These are phyloP conservation scores for Rattus rattus DNA, from an alignment of 2,113 vertebrate genomes.

Conservation along the genomic window DNA sequence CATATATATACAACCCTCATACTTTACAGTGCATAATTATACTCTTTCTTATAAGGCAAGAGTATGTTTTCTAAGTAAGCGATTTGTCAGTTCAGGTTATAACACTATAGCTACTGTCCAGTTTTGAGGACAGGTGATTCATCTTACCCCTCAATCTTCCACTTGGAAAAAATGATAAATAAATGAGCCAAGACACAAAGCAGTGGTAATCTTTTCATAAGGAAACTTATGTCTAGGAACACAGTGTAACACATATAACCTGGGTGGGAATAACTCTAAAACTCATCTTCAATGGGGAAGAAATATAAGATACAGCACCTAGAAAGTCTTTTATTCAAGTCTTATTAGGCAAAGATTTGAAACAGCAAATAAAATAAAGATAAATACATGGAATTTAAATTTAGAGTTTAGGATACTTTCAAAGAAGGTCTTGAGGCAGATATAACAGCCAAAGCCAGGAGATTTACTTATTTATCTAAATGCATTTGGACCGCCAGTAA, in stretches of 20 bases:
- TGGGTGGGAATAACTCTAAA: not conserved
- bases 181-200: not conserved
- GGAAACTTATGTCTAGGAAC: too few species aligned
- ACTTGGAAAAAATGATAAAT: not conserved
- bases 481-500: not conserved
- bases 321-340: not conserved
- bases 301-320: not conserved
- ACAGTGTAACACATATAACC: not conserved
- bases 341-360: not conserved
- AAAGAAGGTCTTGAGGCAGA: conserved; percentile 2
- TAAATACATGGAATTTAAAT: not conserved
- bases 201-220: too few species aligned
- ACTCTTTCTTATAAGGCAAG: not conserved
- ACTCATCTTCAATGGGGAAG: not conserved
- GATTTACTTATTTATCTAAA: not conserved
- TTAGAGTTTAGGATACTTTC: not conserved
- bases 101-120: not conserved
- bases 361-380: not conserved
- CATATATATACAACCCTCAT: not conserved
- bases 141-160: not conserved
- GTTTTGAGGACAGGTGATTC: not conserved
- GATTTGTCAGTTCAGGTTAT: not conserved
- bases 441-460: not conserved
- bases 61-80: conserved; percentile 15
- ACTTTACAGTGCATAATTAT: not conserved